phyloP scores from a whole-genome alignment of 2,797 vertebrate genomes.

The Cyprinodon diabolis region DNA sequence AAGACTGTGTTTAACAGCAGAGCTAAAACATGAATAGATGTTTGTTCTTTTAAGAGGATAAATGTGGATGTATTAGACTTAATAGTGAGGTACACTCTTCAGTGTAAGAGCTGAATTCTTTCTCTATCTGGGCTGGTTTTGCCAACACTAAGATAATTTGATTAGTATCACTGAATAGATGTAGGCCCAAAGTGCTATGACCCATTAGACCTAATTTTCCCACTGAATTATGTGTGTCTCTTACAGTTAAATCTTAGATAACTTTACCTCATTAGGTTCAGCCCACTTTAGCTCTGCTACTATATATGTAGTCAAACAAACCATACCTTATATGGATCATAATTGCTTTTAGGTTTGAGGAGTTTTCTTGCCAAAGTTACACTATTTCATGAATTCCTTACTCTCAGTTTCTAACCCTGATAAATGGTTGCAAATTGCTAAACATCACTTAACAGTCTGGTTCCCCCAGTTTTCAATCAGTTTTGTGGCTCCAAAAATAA shows the following conservation, averaged over 20 bases:
- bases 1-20: neutral
- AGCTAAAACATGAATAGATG: neutral
- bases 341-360: neutral
- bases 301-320: neutral
- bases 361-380: neutral
- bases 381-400: neutral
- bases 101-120: neutral
- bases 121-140: constrained; percentile 4
- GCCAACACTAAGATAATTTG: constrained; percentile 5
- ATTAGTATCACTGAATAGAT: constrained; percentile 4
- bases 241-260: neutral
- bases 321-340: neutral
- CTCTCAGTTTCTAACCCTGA: neutral
- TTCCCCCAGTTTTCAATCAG: too few species aligned
- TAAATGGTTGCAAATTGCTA: neutral
- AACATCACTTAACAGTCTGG: neutral
- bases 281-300: neutral
- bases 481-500: too few species aligned
- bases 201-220: neutral
- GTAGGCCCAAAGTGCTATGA: neutral
- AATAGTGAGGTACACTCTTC: neutral
- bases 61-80: neutral
- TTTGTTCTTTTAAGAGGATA: neutral
- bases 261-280: neutral
- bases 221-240: neutral